Evolutionary conservation across 2,888 invertebrate genomes (phyloP).

Genomic region (Synergus gifuensis): DNA sequence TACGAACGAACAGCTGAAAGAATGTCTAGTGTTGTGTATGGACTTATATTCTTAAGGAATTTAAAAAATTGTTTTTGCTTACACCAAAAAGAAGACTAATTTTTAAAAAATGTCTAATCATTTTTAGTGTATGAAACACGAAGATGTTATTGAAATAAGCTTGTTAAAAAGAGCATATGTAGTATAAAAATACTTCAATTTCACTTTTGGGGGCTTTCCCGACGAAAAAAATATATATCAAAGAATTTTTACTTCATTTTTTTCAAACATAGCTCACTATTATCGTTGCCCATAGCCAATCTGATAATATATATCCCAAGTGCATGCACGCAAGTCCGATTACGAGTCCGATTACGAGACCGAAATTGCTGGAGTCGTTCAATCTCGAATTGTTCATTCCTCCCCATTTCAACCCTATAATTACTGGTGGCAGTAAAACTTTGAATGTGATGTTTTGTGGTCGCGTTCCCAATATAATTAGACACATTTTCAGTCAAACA

Average conservation of each 20-base stretch:
- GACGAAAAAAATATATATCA: constrained; percentile 5
- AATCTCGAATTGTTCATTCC: constrained; percentile 29
- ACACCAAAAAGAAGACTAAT: neutral
- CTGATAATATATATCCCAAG: neutral
- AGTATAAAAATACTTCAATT: neutral
- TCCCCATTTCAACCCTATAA: constrained; percentile 21
- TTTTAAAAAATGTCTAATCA: neutral
- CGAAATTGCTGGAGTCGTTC: constrained; percentile 19
- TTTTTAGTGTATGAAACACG: constrained; percentile 4
- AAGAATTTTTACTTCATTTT: constrained; percentile 1
- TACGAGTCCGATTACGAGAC: constrained; percentile 11
- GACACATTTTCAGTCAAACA: neutral
- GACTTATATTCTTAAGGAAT: neutral
- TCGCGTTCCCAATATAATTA: neutral
- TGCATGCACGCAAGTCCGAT: constrained; percentile 26
- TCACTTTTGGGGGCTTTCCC: constrained; percentile 9
- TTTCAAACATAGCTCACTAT: neutral
- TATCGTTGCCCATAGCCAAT: constrained; percentile 10
- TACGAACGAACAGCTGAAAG: too few species aligned
- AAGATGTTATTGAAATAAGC: constrained; percentile 8
- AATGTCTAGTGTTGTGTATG: too few species aligned
- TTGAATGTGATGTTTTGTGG: constrained; percentile 7
- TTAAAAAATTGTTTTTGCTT: neutral
- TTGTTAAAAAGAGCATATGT: neutral
- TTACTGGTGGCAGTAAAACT: constrained; percentile 15